Base-by-base conservation (phyloP, 2,797 vertebrate species). In the Amblyraja radiata region DNA sequence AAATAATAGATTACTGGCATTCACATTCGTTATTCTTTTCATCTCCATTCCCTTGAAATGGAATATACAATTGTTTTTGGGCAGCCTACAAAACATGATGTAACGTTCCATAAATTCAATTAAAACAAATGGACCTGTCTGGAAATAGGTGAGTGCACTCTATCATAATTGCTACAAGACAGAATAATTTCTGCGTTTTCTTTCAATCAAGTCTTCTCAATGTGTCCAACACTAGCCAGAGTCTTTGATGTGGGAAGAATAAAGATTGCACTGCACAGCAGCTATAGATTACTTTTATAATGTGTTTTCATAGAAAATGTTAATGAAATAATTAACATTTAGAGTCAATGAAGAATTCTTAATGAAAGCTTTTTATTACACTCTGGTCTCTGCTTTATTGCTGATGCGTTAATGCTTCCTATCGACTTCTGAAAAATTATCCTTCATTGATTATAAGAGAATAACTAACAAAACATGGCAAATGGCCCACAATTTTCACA, bases 241-340 rank as follows among this genome's bases (percentile, higher is more conserved):
- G 54, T 28, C 84, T 21, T 16, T 5, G 16, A 73, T 73, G 71
- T 74, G 90, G 23, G 25, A 23, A 91, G 39, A 91, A 74, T 54
- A 54, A 73, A 73, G 65, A 36, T 25, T 63, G 65, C 5, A 4
- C 10, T 61, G 83, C 16, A 13, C 21, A 76, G 28, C 18, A n/a
- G 23, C n/a, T 54, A 54, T 39, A 5, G 71, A 91, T 74, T 23
- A 90, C 63, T 73, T 91, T 39, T 74, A 54, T 73, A 76, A 91
- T 74, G 9, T 91, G 68, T 54, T 91, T 91, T 91, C 39, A 73
- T 25, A 74, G 23, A 91, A 74, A 91, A 91, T 54, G 32, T 73
- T 91, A 91, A 91, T 91, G 71, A 91, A 91, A 91, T 54, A 74
- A 91, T 91, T 91, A 91, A 91, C 90, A 73, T 91, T 74, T 91